Percentiles rank a stretch among this genome's conserved stretches.
Conservation (phyloP, 2,797 vertebrate genomes). For the Hirundo rustica region DNA sequence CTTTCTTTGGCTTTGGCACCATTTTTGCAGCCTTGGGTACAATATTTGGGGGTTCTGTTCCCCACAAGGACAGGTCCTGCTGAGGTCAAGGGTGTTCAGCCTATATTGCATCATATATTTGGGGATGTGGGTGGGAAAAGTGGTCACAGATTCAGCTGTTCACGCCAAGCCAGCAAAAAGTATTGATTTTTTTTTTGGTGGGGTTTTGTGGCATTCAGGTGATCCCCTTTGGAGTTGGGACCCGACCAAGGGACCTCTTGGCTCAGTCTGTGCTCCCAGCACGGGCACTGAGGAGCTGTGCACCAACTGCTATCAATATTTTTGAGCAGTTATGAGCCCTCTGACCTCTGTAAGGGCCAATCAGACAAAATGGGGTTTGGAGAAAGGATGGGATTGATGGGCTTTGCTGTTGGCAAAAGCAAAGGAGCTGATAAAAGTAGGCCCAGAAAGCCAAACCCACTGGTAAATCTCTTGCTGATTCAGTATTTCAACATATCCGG, state of each 20-base stretch:
- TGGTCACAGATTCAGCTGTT: background rate
- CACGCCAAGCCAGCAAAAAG: background rate
- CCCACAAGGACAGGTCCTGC: background rate
- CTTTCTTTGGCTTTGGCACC: accelerated
- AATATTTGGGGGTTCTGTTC: background rate
- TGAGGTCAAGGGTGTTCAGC: background rate
- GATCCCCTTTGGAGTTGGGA: background rate
- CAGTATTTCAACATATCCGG: background rate
- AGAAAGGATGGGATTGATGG: background rate
- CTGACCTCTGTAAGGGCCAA: background rate
- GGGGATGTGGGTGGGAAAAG: background rate
- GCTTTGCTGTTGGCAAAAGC: background rate
- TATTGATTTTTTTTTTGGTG: background rate
- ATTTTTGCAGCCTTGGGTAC: background rate
- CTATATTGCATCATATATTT: accelerated
- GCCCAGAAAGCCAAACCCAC: background rate
- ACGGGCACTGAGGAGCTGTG: background rate
- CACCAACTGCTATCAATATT: background rate
- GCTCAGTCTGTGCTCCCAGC: background rate
- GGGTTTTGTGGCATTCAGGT: background rate
- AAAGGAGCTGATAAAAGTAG: background rate
- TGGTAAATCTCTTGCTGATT: background rate
- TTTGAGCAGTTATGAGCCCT: background rate
- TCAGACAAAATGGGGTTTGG: background rate
- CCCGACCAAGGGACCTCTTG: accelerated